Base-by-base conservation (phyloP, 2,888 invertebrate genomes). In the Clistopyga incitator region DNA sequence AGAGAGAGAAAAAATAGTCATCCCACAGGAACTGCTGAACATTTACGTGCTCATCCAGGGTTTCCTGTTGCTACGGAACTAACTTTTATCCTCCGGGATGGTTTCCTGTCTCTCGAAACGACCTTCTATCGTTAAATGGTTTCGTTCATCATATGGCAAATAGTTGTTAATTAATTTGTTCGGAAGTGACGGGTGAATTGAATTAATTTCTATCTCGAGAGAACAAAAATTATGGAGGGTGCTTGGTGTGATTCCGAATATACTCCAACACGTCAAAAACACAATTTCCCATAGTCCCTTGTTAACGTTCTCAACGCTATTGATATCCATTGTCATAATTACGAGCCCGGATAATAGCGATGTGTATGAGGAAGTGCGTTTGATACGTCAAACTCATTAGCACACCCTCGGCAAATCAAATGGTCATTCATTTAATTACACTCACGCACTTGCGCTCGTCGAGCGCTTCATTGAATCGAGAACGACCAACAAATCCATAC, bases 381-480 rank as follows among this genome's bases (percentile, higher is more conserved):
- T 38, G 61, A 61, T 64, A 64, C 64, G 38, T 0, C 13, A 64
- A 18, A 10, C 38, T 38, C 64, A 38, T 64, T 20, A 11, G 38
- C n/a, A 38, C 64, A 64, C 18, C 20, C 34, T 10, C 18, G 38
- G 64, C 38, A 38, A 38, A 64, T 38, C 64, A 42, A 64, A 38
- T 38, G 64, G 64, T 64, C 64, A 64, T 42, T 64, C 20, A 64
- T 64, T 64, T 38, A 42, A 64, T 64, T 20, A 38, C 64, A 20
- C 13, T 6, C 64, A 38, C 38, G 18, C 13, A 61, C 34, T 34
- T 34, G 4, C 18, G 34, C 4, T 4, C 8, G 64, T 18, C 13
- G 10, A 42, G 0, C 18, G 11, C 20, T 64, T 38, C 11, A 20
- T 64, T 20, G 34, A 18, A 0, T 6, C 34, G 11, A 20, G 34